Evolutionary conservation across 2,888 invertebrate species (phyloP).

Genomic region (Bombyx huttoni): DNA sequence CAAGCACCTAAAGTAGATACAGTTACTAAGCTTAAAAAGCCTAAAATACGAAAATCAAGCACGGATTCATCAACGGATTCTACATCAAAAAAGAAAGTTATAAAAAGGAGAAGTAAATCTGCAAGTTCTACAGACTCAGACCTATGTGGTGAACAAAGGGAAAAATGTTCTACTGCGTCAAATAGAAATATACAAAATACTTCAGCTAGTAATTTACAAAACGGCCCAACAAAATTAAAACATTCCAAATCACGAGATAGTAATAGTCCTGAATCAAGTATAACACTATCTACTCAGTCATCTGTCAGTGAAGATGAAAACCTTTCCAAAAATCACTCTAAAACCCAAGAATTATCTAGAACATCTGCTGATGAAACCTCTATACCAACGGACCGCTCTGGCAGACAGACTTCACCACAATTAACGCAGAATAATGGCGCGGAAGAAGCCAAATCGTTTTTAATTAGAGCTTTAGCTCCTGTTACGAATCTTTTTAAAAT

Average conservation of each 20-base stretch:
- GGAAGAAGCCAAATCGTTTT: conserved; percentile 80
- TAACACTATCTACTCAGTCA: conserved; percentile 66
- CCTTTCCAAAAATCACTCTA: conserved; percentile 39
- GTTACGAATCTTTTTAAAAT: conserved; percentile 82
- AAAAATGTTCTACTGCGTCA: conserved; percentile 24
- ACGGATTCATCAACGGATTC: conserved; percentile 52
- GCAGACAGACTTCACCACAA: conserved; percentile 65
- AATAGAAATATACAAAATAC: conserved; percentile 30
- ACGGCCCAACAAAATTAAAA: conserved; percentile 38
- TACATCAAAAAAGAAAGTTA: conserved; percentile 44
- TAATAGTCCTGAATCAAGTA: conserved; percentile 59
- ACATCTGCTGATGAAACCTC: conserved; percentile 75
- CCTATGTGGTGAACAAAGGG: conserved; percentile 34
- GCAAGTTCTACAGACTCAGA: conserved; percentile 58
- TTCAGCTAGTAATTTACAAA: conserved; percentile 33
- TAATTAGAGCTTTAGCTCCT: conserved; percentile 81
- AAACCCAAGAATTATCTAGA: conserved; percentile 47
- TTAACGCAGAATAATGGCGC: conserved; percentile 57
- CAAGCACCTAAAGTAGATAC: conserved; percentile 60
- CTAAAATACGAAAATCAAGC: conserved; percentile 49
- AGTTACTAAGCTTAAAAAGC: conserved; percentile 41
- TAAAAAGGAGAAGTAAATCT: conserved; percentile 58
- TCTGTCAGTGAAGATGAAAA: conserved; percentile 64
- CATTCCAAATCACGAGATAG: conserved; percentile 55
- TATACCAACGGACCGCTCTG: conserved; percentile 62